Evolutionary conservation across 2,113 vertebrate species (phyloP).

Genomic region (Stegostoma tigrinum): DNA sequence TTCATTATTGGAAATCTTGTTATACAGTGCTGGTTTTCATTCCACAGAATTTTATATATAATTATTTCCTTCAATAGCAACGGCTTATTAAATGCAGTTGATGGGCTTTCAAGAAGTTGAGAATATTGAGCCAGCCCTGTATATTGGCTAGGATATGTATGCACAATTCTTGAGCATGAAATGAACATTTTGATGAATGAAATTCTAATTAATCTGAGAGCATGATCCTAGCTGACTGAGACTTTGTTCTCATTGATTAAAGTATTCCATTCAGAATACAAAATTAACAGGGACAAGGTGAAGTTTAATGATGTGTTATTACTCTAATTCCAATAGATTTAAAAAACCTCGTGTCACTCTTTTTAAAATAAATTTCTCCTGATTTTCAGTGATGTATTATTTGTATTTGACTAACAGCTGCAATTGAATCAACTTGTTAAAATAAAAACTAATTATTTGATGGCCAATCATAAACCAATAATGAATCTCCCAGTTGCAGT

Average conservation of each 20-base stretch:
- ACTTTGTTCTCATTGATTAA: not conserved
- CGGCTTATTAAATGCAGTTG: not conserved
- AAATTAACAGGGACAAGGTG: not conserved
- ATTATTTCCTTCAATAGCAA: not conserved
- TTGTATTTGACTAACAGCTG: not conserved
- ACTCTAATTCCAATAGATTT: not conserved
- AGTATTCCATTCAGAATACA: not conserved
- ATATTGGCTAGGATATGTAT: not conserved
- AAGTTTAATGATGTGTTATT: not conserved
- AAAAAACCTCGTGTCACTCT: not conserved
- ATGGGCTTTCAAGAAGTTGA: not conserved
- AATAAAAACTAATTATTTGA: not conserved
- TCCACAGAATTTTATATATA: not conserved
- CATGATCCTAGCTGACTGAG: constrained; percentile 28
- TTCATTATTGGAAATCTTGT: not conserved
- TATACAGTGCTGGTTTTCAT: constrained; percentile 9
- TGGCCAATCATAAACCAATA: not conserved
- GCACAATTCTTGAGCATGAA: not conserved
- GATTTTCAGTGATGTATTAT: not conserved
- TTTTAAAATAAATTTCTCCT: not conserved
- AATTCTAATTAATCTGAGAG: not conserved
- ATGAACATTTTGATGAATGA: not conserved
- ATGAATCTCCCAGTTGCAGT: not conserved
- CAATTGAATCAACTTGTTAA: not conserved
- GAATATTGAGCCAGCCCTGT: not conserved